Conservation (phyloP, 2,113 vertebrate genomes). For the Malurus melanocephalus region DNA sequence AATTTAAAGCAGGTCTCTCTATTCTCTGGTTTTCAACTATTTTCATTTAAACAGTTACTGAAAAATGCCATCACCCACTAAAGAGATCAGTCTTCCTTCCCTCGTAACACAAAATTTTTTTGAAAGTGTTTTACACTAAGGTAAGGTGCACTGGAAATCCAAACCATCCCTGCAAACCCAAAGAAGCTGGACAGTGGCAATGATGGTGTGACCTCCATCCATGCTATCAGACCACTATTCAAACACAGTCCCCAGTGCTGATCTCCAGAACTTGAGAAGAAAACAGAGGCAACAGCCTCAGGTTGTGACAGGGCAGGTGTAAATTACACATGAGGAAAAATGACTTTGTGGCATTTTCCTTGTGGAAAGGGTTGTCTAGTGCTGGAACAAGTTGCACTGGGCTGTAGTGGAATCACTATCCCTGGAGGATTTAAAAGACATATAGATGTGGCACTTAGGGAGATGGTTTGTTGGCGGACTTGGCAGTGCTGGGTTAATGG, state of each 20-base stretch:
- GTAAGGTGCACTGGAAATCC: neutral
- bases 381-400: neutral
- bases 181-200: neutral
- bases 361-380: neutral
- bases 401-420: neutral
- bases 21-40: neutral
- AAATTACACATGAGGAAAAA: neutral
- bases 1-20: neutral
- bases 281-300: neutral
- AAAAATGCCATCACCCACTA: neutral
- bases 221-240: neutral
- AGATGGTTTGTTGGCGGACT: neutral
- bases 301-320: accelerated
- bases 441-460: neutral
- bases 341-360: too few relatives aligned
- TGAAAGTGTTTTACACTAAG: neutral
- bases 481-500: neutral
- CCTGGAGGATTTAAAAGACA: neutral
- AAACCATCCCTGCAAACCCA: neutral
- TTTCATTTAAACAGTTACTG: neutral
- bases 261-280: neutral
- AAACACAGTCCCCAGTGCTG: neutral
- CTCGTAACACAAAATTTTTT: neutral
- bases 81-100: neutral
- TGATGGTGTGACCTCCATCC: neutral